Conservation (phyloP, 2,113 vertebrate genomes). For the Datnioides undecimradiatus region DNA sequence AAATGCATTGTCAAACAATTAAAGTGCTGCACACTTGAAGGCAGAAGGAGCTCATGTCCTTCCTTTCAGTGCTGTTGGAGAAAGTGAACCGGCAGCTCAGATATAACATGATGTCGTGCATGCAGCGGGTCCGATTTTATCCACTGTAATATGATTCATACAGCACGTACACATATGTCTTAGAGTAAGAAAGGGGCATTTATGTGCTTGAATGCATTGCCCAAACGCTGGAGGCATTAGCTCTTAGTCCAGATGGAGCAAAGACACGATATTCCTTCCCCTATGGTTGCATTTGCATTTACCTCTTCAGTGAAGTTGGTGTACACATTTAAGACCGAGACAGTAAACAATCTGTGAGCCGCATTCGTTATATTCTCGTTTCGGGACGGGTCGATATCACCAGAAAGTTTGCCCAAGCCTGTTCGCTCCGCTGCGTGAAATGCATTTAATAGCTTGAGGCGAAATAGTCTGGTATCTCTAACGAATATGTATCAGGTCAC, state of each 20-base stretch:
- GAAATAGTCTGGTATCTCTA: background rate
- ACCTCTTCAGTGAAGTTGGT: background rate
- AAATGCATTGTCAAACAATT: constrained; percentile 20
- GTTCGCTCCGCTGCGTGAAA: background rate
- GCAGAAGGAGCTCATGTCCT: background rate
- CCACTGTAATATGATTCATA: background rate
- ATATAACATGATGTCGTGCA: background rate
- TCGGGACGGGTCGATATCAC: background rate
- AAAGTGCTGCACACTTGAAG: background rate
- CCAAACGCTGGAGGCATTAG: constrained; percentile 27
- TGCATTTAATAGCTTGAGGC: background rate
- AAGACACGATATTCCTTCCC: background rate
- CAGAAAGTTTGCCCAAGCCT: background rate
- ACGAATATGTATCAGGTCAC: constrained; percentile 5
- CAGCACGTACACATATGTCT: constrained; percentile 5
- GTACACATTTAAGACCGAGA: background rate
- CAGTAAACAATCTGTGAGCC: background rate
- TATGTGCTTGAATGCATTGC: background rate
- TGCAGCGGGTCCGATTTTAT: background rate
- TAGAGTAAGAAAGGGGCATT: constrained; percentile 2
- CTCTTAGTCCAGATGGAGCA: constrained; percentile 23
- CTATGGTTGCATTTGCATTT: background rate
- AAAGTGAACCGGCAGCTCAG: background rate
- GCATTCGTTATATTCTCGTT: background rate
- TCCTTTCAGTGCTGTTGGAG: background rate